Percentiles rank a stretch among this genome's conserved stretches.
These are phyloP conservation scores for Pyrocoelia pectoralis DNA, from an alignment of 2,888 invertebrate genomes.

Conservation along the genomic window DNA sequence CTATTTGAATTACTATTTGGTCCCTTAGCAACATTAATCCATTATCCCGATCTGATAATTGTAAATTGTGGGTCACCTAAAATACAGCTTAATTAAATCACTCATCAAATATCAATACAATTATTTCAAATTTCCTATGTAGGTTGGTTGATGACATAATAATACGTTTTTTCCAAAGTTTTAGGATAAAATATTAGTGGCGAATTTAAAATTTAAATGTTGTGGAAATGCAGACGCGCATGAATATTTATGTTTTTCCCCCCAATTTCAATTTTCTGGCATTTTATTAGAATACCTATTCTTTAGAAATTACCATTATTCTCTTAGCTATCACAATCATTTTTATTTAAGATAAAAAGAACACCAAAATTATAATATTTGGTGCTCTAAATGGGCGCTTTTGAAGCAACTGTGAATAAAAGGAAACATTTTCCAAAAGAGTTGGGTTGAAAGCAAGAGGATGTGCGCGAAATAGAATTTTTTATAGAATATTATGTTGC, in stretches of 20 bases:
- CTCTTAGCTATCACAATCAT: too few species aligned
- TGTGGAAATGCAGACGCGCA: neutral
- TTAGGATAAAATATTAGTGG: neutral
- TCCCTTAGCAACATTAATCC: constrained; percentile 84
- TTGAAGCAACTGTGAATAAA: too few species aligned
- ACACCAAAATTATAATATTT: too few species aligned
- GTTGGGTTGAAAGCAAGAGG: too few species aligned
- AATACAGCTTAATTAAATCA: neutral
- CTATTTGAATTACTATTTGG: constrained; percentile 93
- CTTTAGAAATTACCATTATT: too few species aligned
- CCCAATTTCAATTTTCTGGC: too few species aligned
- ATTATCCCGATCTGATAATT: constrained; percentile 87
- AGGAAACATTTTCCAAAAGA: too few species aligned
- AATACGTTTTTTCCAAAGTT: neutral
- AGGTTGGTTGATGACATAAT: neutral
- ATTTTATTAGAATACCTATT: neutral
- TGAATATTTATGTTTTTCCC: constrained; percentile 4
- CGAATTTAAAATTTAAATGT: neutral
- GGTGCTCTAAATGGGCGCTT: too few species aligned
- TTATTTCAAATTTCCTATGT: neutral
- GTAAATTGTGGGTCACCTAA: constrained; percentile 75
- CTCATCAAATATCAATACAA: neutral
- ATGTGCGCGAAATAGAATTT: too few species aligned
- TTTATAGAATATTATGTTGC: too few species aligned
- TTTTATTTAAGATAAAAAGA: too few species aligned